Evolutionary conservation across 2,797 vertebrate genomes (phyloP).

Genomic region (Pyrocephalus nanus): DNA sequence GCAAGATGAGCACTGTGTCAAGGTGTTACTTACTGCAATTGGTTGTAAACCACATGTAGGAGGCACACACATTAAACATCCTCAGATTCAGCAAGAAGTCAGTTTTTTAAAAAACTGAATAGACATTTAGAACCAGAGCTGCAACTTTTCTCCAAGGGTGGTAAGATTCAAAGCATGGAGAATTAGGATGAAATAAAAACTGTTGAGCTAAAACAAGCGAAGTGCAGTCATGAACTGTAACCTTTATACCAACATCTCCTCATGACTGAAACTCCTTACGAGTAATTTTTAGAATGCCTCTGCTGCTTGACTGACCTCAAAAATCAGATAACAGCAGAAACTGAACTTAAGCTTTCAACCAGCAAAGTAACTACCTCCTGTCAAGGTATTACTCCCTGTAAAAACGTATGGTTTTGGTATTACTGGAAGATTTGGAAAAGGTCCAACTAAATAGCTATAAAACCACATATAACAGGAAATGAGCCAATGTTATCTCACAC

Average conservation of each 20-base stretch:
- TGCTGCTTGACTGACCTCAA: constrained; percentile 42
- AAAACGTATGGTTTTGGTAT: background rate
- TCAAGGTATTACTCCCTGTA: background rate
- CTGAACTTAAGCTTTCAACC: constrained; percentile 6
- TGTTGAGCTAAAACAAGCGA: background rate
- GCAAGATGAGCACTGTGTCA: background rate
- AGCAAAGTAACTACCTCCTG: constrained; percentile 3
- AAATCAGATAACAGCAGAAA: constrained; percentile 48
- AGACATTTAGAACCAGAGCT: background rate
- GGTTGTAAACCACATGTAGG: background rate
- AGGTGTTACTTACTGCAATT: background rate
- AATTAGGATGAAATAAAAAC: background rate
- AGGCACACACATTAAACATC: background rate
- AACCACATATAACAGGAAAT: constrained; percentile 55
- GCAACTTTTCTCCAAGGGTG: background rate
- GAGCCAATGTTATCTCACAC: constrained; percentile 10
- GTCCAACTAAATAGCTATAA: constrained; percentile 29
- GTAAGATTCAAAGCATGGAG: background rate
- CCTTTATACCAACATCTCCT: constrained; percentile 10
- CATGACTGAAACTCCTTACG: background rate
- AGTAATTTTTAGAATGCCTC: constrained; percentile 24
- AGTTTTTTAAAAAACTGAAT: rapidly evolving
- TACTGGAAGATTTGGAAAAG: constrained; percentile 18
- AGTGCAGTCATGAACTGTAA: background rate
- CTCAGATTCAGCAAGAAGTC: background rate